Percentiles rank a stretch among this genome's conserved stretches.
Conservation (phyloP, 2,888 invertebrate genomes). For the Torymus auratus region DNA sequence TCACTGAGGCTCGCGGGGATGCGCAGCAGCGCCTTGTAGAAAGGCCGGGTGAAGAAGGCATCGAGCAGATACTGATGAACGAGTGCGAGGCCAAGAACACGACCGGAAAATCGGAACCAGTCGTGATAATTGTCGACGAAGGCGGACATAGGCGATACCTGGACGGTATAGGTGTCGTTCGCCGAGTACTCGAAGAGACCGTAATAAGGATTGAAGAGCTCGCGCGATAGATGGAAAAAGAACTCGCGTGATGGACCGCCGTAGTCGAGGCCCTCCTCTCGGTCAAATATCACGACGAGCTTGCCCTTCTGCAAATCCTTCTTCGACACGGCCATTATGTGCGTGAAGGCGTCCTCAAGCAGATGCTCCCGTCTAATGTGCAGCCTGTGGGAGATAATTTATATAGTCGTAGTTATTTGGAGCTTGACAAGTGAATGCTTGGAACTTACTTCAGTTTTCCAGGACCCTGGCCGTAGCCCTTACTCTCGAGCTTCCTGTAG, state of each 20-base stretch:
- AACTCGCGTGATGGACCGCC: conserved; percentile 98
- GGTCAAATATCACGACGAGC: conserved; percentile 94
- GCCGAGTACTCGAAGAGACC: conserved; percentile 99
- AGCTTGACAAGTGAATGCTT: too few species aligned
- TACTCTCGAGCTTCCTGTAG: conserved; percentile 95
- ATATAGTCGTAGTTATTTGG: too few species aligned
- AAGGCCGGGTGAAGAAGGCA: conserved; percentile 97
- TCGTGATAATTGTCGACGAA: conserved; percentile 98
- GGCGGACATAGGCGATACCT: conserved; percentile 96
- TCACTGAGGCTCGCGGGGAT: conserved; percentile 90
- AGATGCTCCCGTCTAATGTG: conserved; percentile 95
- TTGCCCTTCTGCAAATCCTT: conserved; percentile 97
- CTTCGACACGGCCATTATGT: conserved; percentile 97
- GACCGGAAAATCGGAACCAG: conserved; percentile 97
- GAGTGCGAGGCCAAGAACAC: conserved; percentile 94
- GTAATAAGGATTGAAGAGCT: conserved; percentile 98
- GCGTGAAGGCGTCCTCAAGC: conserved; percentile 96
- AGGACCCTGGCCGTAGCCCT: conserved; percentile 98
- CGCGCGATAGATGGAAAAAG: conserved; percentile 97
- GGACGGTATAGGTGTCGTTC: conserved; percentile 97
- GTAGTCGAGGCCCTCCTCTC: conserved; percentile 98
- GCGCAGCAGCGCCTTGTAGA: conserved; percentile 95
- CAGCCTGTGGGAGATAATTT: conserved; percentile 79
- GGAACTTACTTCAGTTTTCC: conserved; percentile 93
- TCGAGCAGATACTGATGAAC: conserved; percentile 98